Conservation (phyloP, 1,140 invertebrate genomes). For the Polypedilum pembai region DNA sequence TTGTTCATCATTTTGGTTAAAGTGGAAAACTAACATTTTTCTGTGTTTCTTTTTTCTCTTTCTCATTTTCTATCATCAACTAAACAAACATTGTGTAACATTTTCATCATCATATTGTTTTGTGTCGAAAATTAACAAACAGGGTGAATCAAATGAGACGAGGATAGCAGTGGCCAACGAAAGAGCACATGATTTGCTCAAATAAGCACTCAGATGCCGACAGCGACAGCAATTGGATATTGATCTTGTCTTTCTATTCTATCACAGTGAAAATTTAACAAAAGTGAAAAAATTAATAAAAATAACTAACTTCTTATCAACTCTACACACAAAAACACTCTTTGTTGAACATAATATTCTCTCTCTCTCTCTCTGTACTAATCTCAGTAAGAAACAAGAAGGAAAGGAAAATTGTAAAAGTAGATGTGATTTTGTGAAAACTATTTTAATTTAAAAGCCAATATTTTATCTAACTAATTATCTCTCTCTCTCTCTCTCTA, state of each 20-base stretch:
- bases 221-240: background rate
- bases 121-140: conserved; percentile 12
- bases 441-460: background rate
- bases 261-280: background rate
- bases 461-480: background rate
- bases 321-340: conserved; percentile 28
- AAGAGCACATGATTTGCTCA: conserved; percentile 73
- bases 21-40: background rate
- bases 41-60: background rate
- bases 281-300: conserved; percentile 39
- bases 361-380: conserved; percentile 20
- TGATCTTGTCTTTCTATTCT: background rate
- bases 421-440: background rate
- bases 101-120: conserved; percentile 28
- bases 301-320: conserved; percentile 34
- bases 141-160: conserved; percentile 65
- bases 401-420: background rate
- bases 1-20: background rate
- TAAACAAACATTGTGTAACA: conserved; percentile 28
- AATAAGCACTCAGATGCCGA: conserved; percentile 48
- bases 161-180: conserved; percentile 79
- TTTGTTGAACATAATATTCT: background rate
- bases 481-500: too few relatives aligned
- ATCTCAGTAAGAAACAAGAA: conserved; percentile 12
- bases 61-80: background rate